Evolutionary conservation across 1,140 invertebrate genomes (phyloP), one percentile per base, ranked within the genome.

Genomic region (Epicauta chinensis): DNA sequence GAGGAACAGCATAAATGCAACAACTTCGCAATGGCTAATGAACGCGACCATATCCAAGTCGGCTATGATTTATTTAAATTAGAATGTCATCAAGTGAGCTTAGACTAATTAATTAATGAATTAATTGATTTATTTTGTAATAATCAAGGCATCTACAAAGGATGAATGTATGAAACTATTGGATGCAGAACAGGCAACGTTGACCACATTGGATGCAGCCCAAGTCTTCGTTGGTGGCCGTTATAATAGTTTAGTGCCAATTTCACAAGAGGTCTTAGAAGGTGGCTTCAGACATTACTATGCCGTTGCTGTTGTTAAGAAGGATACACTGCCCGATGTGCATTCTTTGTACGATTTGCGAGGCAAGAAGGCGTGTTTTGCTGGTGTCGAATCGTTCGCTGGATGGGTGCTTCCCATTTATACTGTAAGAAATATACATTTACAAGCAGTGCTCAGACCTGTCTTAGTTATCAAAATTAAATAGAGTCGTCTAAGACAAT

Each of bases 361-460:
- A 53, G 83, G 84, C 0, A 88, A 81, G 52, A 85, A 78, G 53
- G 91, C 89, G 13, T 98, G 94, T 70, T 93, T 95, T 72, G 81
- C 88, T 39, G 90, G 88, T 49, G 93, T 97, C 53, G 92, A 92
- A 29, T 87, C 86, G 13, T 74, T 91, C 49, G 93, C 93, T 50
- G 93, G 94, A 31, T 98, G 94, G 94, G 81, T 92, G 49, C 81
- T 94, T 62, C 94, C 94, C 5, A 81, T 97, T 58, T 77, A 92
- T 68, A 82, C 76, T 58, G 87, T 89, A 71, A 3, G 6, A 34
- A 76, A 73, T 72, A 45, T 49, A 17, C 4, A 17, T 7, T 7
- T 50, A 14, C n/a, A n/a, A n/a, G n/a, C n/a, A n/a, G n/a, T n/a
- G n/a, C n/a, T n/a, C n/a, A n/a, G n/a, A n/a, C n/a, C n/a, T n/a